phyloP scores from a whole-genome alignment of 2,888 invertebrate genomes.

The Apantesis nais region DNA sequence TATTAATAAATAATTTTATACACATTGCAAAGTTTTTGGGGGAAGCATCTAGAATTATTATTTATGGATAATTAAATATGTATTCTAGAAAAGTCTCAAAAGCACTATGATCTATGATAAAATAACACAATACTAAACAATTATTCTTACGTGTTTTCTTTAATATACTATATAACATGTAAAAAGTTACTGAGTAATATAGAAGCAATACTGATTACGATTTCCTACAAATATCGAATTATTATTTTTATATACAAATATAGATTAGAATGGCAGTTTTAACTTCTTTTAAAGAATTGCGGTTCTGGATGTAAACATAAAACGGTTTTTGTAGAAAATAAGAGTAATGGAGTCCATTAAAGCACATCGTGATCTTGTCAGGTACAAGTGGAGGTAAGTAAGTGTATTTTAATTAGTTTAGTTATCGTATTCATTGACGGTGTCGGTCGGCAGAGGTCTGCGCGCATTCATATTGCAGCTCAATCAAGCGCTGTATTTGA shows the following conservation, averaged over 20 bases:
- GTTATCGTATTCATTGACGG: conserved; percentile 41
- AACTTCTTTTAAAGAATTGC: neutral
- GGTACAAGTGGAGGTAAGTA: conserved; percentile 6
- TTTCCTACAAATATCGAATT: neutral
- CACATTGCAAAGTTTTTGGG: neutral
- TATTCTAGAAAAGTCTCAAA: too few species aligned
- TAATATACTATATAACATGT: too few species aligned
- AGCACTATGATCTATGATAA: too few species aligned
- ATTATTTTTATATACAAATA: too few species aligned
- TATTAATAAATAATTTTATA: neutral
- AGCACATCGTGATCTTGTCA: neutral
- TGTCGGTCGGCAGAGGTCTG: conserved; percentile 15
- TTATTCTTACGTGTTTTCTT: too few species aligned
- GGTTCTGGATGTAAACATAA: neutral
- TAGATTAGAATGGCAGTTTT: too few species aligned
- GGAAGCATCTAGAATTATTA: neutral
- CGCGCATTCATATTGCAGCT: conserved; percentile 3
- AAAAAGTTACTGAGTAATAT: neutral
- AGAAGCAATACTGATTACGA: neutral
- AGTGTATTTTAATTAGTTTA: conserved; percentile 31
- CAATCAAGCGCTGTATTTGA: conserved; percentile 30
- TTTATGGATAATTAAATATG: too few species aligned
- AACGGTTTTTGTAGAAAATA: neutral
- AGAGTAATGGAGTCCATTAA: conserved; percentile 8
- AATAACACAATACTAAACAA: too few species aligned